These are phyloP conservation scores for Theocolax elegans DNA, from an alignment of 1,140 invertebrate genomes.

Conservation along the genomic window DNA sequence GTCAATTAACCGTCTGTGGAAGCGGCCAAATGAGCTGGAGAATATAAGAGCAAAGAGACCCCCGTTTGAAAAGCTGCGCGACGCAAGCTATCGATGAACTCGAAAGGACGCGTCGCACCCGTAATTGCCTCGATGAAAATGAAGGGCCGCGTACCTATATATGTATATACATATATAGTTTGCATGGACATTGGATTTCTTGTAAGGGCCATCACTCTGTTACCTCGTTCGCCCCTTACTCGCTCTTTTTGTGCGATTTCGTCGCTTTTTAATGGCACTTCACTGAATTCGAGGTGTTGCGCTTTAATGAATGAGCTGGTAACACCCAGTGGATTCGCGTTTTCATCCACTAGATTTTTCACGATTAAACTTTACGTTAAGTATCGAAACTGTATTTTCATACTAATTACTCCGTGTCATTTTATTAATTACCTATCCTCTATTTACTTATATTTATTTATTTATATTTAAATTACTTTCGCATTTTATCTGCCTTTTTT, in stretches of 20 bases:
- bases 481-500: no score
- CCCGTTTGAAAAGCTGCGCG: background rate
- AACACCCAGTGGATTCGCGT: background rate
- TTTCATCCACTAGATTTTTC: background rate
- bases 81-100: background rate
- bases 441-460: no score
- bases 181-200: background rate
- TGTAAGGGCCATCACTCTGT: background rate
- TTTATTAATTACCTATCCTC: no score
- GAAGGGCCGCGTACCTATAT: background rate
- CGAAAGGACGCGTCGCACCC: background rate
- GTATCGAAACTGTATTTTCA: no score
- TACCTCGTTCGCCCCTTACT: background rate
- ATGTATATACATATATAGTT: background rate
- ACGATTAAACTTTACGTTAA: background rate
- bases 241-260: background rate
- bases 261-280: slow-evolving; percentile 10
- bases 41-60: slow-evolving; percentile 1
- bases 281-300: background rate
- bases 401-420: no score
- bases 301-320: slow-evolving; percentile 15
- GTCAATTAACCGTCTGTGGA: slow-evolving; percentile 30
- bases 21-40: slow-evolving; percentile 24
- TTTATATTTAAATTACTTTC: no score
- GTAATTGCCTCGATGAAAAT: slow-evolving; percentile 26